A percentile compares a stretch with the other conserved stretches of the same genome.
These are phyloP conservation scores for Danionella dracula DNA, from an alignment of 2,797 vertebrate species.

Conservation along the genomic window DNA sequence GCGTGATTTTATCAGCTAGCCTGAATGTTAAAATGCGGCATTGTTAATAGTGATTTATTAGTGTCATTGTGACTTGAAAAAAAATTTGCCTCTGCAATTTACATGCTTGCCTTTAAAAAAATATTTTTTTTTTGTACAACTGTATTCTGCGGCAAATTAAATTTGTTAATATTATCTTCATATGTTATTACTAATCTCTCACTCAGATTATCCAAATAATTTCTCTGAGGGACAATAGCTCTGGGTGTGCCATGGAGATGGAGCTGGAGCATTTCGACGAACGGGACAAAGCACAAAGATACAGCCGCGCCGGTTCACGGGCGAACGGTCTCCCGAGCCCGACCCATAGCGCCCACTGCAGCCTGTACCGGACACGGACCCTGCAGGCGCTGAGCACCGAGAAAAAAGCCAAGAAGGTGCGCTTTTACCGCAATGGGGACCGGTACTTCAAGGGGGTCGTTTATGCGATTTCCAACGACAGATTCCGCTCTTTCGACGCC, in stretches of 20 bases:
- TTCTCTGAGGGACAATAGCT: not conserved
- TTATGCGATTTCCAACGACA: conserved; percentile 92
- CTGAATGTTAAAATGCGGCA: no score
- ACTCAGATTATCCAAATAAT: not conserved
- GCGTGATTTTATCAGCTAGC: no score
- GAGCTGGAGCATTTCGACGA: conserved; percentile 98
- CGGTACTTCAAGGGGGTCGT: conserved; percentile 98
- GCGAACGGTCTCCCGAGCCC: conserved; percentile 93
- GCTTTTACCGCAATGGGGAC: conserved; percentile 97
- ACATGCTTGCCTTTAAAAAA: no score
- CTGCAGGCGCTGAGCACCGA: conserved; percentile 90
- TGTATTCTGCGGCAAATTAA: no score
- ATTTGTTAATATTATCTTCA: no score
- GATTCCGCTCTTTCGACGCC: conserved; percentile 90
- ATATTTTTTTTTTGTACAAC: no score
- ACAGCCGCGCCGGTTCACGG: conserved; percentile 80
- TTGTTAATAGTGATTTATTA: no score
- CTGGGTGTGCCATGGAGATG: conserved; percentile 80
- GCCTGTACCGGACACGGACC: conserved; percentile 93
- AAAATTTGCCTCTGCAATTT: no score
- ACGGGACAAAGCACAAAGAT: conserved; percentile 90
- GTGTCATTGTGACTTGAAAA: no score
- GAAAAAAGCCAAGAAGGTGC: conserved; percentile 97
- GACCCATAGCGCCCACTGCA: conserved; percentile 97
- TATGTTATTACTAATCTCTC: no score